These are phyloP conservation scores for Liparis tanakae DNA, from an alignment of 2,797 vertebrate genomes.

Conservation along the genomic window DNA sequence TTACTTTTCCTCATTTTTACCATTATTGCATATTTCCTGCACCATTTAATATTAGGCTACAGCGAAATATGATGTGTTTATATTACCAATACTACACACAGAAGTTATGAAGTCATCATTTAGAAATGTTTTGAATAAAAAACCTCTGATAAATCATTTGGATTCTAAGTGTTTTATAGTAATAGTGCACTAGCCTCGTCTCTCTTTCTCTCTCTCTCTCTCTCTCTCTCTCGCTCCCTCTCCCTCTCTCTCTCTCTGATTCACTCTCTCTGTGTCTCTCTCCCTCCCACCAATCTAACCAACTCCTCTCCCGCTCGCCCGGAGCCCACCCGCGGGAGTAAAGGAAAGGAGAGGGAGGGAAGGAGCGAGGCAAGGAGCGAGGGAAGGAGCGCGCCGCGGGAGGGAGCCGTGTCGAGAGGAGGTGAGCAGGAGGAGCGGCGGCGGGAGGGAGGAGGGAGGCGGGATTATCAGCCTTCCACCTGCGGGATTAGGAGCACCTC, in stretches of 20 bases:
- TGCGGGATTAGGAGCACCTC: conserved; percentile 73
- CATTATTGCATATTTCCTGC: background rate
- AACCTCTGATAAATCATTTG: background rate
- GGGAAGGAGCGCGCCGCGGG: conserved; percentile 46
- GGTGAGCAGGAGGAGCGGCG: conserved; percentile 72
- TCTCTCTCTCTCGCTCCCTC: conserved; percentile 30
- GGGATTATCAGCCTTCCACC: conserved; percentile 74
- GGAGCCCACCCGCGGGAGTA: conserved; percentile 65
- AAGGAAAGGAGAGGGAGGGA: conserved; percentile 41
- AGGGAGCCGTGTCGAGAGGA: conserved; percentile 70
- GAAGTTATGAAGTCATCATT: background rate
- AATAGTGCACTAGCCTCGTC: conserved; percentile 19
- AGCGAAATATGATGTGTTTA: background rate
- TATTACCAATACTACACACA: background rate
- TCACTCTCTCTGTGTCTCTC: conserved; percentile 31
- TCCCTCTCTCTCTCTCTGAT: conserved; percentile 26
- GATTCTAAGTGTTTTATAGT: background rate
- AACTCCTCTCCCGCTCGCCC: conserved; percentile 52
- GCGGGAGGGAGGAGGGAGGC: conserved; percentile 73
- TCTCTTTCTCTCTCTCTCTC: conserved; percentile 37
- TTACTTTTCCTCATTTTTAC: background rate
- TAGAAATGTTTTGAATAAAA: background rate
- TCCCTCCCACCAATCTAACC: conserved; percentile 43
- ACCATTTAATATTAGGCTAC: background rate
- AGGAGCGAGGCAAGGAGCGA: conserved; percentile 40